Evolutionary conservation across 2,888 invertebrate species (phyloP), one percentile per base, ranked within the genome.

Genomic region (Nomada fucata): DNA sequence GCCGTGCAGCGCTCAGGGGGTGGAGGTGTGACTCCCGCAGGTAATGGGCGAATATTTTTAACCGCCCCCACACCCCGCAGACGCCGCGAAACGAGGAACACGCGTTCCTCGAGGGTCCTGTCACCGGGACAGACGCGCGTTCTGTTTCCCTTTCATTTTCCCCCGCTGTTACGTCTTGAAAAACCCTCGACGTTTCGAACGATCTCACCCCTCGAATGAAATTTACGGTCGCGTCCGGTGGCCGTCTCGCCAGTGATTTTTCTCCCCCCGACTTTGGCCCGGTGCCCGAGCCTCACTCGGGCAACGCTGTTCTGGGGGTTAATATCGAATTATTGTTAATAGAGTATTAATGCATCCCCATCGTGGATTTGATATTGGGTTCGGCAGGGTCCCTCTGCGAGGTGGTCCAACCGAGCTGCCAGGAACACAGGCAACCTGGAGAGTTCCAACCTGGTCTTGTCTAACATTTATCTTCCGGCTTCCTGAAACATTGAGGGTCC

Each of bases 21-120:
- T 7, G 36, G 36, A 36, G 70, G 44, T 57, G 69, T 53, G 71
- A 70, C 76, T 84, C 55, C 61, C 61, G 52, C 53, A 4, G 71
- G n/a, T 44, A 57, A 52, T 63, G 23, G 63, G 63, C 59, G 82
- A 72, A 78, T 78, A 82, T 83, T 82, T 82, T 83, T 67, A 64
- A 53, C 75, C 42, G 57, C 23, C 20, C 36, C 52, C 52, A 1
- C n/a, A 13, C 1, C 23, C 23, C 23, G 0, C 23, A 23, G 29
- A 7, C 55, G 60, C 47, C 57, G 29, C 23, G 20, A 26, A 50
- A 73, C 11, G 73, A 60, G 69, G n/a, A n/a, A 72, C 36, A 67
- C 55, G 72, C 61, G 67, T 73, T 73, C 65, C 26, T 44, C 52
- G 52, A 52, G 50, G 11, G 55, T 76, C 76, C 61, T 59, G 59